Conservation (phyloP, 2,888 invertebrate genomes). For the Lumbricus terrestris region DNA sequence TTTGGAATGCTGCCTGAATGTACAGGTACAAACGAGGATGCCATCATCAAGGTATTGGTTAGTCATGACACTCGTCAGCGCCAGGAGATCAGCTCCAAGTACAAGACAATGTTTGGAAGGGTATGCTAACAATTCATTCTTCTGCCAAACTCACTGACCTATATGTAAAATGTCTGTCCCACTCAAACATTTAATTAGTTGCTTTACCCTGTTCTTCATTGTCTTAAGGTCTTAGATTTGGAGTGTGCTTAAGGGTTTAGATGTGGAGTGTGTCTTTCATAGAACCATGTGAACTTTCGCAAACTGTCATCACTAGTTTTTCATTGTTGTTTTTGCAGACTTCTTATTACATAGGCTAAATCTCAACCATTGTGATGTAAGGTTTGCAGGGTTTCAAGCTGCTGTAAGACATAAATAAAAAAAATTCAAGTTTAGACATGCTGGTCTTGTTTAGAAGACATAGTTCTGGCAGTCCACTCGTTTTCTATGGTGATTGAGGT, state of each 20-base stretch:
- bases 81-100: constrained; percentile 75
- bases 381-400: too few species aligned
- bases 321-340: not conserved
- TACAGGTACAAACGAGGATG: constrained; percentile 76
- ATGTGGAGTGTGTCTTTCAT: not conserved
- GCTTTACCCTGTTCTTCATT: too few species aligned
- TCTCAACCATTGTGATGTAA: not conserved
- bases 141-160: not conserved
- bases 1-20: not conserved
- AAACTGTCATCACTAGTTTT: not conserved
- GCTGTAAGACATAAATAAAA: too few species aligned
- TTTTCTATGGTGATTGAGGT: too few species aligned
- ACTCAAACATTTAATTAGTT: not conserved
- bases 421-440: too few species aligned
- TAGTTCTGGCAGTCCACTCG: too few species aligned
- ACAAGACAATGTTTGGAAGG: constrained; percentile 84
- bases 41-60: constrained; percentile 80
- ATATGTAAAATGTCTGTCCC: not conserved
- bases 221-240: not conserved
- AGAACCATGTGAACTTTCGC: not conserved
- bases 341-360: not conserved
- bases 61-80: constrained; percentile 81
- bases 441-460: too few species aligned
- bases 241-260: not conserved
- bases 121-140: constrained; percentile 62